These are phyloP conservation scores for Platichthys stellatus DNA, from an alignment of 2,113 vertebrate genomes.

Conservation along the genomic window DNA sequence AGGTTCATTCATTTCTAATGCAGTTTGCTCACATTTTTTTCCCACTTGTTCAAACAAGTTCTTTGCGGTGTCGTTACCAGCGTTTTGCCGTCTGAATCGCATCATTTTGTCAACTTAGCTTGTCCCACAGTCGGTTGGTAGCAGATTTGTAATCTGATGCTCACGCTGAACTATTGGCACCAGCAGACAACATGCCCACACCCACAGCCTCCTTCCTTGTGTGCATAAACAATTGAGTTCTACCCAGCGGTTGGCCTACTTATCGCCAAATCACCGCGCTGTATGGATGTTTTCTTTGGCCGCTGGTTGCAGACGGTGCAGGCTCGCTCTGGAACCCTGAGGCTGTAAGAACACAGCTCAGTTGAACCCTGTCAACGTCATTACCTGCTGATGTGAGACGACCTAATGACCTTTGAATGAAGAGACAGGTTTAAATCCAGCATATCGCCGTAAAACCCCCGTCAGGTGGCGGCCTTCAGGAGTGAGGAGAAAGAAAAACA, in stretches of 20 bases:
- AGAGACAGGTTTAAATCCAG: slow-evolving; percentile 57
- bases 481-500: not conserved
- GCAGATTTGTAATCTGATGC: slow-evolving; percentile 34
- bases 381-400: slow-evolving; percentile 75
- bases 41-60: slow-evolving; percentile 1
- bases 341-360: slow-evolving; percentile 67
- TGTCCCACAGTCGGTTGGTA: slow-evolving; percentile 13
- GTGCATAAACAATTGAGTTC: slow-evolving; percentile 68
- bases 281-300: slow-evolving; percentile 57
- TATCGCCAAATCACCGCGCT: slow-evolving; percentile 51
- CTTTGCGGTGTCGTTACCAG: not conserved
- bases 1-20: slow-evolving; percentile 31
- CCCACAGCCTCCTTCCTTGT: slow-evolving; percentile 26
- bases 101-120: slow-evolving; percentile 43
- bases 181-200: slow-evolving; percentile 11
- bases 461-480: slow-evolving; percentile 29
- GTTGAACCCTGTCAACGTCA: slow-evolving; percentile 77
- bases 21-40: slow-evolving; percentile 22
- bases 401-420: slow-evolving; percentile 78
- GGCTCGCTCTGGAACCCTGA: slow-evolving; percentile 45
- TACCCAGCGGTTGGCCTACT: slow-evolving; percentile 53
- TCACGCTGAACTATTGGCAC: slow-evolving; percentile 33
- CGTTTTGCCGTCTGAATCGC: not conserved
- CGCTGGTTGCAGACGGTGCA: slow-evolving; percentile 54
- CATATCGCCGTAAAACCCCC: slow-evolving; percentile 34